These are phyloP conservation scores for Argynnis bischoffii DNA, from an alignment of 2,888 invertebrate genomes.

Conservation along the genomic window DNA sequence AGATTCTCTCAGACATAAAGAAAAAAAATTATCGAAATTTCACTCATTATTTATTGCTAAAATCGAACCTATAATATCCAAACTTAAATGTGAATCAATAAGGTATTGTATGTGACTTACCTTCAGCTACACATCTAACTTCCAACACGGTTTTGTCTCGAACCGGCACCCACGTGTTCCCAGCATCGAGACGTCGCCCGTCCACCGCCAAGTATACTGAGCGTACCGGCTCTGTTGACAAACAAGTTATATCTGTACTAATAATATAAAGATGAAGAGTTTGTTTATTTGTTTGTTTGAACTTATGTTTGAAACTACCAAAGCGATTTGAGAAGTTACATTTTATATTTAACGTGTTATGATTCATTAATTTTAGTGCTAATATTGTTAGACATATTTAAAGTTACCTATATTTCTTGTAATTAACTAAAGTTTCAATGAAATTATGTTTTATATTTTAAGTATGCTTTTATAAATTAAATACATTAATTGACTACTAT, in stretches of 20 bases:
- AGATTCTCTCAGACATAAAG: no score
- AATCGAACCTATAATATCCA: no score
- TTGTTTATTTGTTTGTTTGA: not conserved
- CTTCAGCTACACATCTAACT: slow-evolving; percentile 93
- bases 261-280: not conserved
- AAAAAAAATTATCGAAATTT: no score
- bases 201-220: slow-evolving; percentile 94
- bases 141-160: slow-evolving; percentile 92
- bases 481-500: no score
- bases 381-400: no score
- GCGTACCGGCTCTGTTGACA: slow-evolving; percentile 87
- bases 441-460: no score
- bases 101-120: slow-evolving; percentile 71
- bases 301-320: not conserved
- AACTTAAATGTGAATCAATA: not conserved
- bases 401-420: no score
- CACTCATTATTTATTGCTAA: no score
- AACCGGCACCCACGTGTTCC: slow-evolving; percentile 93
- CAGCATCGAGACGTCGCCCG: slow-evolving; percentile 91
- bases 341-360: no score
- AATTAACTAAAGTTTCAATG: no score
- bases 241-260: not conserved
- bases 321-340: not conserved
- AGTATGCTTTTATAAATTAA: no score
- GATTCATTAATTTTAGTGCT: no score